Base-by-base conservation (phyloP, 1,140 invertebrate species). In the Lordiphosa mommai region DNA sequence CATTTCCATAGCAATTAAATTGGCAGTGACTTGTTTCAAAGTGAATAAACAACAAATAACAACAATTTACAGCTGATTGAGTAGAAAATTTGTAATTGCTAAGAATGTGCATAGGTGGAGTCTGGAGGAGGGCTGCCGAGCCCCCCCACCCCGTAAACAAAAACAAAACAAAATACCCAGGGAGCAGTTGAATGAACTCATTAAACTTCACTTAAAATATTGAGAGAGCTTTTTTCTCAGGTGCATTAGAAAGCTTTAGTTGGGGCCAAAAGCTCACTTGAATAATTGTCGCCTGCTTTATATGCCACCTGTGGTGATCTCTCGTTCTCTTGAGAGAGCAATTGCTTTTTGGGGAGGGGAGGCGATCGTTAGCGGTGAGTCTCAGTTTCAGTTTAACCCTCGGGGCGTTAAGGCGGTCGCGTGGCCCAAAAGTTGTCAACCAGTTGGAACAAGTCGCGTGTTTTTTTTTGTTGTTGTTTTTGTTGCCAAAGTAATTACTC, bases 391-490 rank as follows among this genome's bases (percentile, higher is more conserved):
- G 53, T 84, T 72, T 63, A 82, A 82, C 77, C 79, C 77, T 82
- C 77, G 79, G 63, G 79, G 23, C 23, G 23, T 27, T 72, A 56
- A 55, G 71, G 77, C 49, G 77, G 77, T 82, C 47, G 49, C 55
- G 53, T 53, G 34, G 77, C 68, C 77, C 68, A 77, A 84, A 72
- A 84, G 71, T 82, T 80, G 76, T 76, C 77, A 82, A 74, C 77
- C 59, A n/a, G n/a, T n/a, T n/a, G n/a, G n/a, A n/a, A n/a, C n/a
- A 27, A 27, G 36, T 73, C 38, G 51, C 58, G 58, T 43, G 38
- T 16, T 52, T 34, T 52, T 34, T 33, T 16, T 20, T 43, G 40
- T 43, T 27, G 23, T 43, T 51, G 27, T 20, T 4, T 48, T 34
- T 33, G 27, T 20, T 43, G 40, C 23, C 20, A 27, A 23, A 23